phyloP scores from a whole-genome alignment of 2,113 vertebrate species.

The Merops nubicus region DNA sequence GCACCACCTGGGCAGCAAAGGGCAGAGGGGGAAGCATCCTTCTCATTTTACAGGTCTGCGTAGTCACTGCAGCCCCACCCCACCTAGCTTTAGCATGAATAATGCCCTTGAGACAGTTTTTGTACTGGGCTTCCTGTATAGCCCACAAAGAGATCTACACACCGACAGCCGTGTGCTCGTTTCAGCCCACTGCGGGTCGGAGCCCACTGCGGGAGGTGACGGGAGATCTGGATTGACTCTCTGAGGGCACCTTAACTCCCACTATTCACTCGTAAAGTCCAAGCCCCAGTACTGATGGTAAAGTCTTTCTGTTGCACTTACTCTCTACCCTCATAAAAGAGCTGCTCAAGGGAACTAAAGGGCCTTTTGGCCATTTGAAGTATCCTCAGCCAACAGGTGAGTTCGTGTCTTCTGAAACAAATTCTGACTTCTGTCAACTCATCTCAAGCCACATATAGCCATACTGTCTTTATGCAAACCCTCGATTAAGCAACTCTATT shows the following conservation, averaged over 20 bases:
- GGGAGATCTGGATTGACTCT: not conserved
- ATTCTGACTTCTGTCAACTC: not conserved
- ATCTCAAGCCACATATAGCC: not conserved
- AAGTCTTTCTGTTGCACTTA: not conserved
- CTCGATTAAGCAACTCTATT: not conserved
- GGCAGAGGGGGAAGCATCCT: not conserved
- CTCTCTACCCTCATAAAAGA: not conserved
- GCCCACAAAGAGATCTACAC: rapidly evolving
- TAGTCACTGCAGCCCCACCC: not conserved
- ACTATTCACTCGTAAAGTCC: not conserved
- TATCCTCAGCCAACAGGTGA: not conserved
- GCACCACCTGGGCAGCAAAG: rapidly evolving
- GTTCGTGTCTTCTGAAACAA: rapidly evolving
- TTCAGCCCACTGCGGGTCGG: not conserved
- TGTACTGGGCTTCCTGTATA: not conserved
- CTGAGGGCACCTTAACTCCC: not conserved
- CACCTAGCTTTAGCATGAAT: not conserved
- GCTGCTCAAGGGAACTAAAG: not conserved
- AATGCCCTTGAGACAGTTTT: not conserved
- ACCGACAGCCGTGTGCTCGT: rapidly evolving
- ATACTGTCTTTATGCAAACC: not conserved
- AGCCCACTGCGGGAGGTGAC: not conserved
- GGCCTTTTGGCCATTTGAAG: not conserved
- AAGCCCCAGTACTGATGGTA: rapidly evolving
- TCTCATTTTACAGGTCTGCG: not conserved